Percentiles rank a stretch among this genome's conserved stretches.
These are phyloP conservation scores for Azorinus chamasolen DNA, from an alignment of 2,888 invertebrate species.

Conservation along the genomic window DNA sequence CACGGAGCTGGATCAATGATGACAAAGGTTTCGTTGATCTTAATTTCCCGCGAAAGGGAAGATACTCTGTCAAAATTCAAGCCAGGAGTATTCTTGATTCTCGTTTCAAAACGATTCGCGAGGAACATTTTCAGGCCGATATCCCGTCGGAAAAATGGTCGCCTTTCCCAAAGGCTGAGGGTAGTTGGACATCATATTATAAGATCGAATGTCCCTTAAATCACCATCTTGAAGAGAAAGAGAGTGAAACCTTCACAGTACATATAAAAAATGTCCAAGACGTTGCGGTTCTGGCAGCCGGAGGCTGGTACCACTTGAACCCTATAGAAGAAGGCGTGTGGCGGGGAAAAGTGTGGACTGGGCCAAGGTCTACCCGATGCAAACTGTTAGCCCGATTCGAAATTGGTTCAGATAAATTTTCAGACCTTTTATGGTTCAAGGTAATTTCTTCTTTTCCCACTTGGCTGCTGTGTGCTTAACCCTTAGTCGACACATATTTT, in stretches of 20 bases:
- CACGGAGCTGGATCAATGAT: conserved; percentile 51
- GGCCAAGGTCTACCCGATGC: conserved; percentile 52
- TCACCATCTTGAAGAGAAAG: conserved; percentile 50
- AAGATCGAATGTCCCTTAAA: conserved; percentile 43
- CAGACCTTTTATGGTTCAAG: conserved; percentile 58
- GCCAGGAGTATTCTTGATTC: conserved; percentile 23
- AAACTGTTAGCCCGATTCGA: conserved; percentile 54
- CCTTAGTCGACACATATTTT: too few relatives aligned
- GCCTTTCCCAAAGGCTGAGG: conserved; percentile 42
- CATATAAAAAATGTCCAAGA: conserved; percentile 48
- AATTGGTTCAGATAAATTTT: conserved; percentile 49
- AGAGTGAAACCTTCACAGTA: conserved; percentile 36
- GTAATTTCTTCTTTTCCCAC: conserved; percentile 12
- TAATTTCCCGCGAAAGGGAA: conserved; percentile 56
- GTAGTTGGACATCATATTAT: conserved; percentile 47
- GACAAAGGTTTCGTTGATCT: conserved; percentile 42
- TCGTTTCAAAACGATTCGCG: conserved; percentile 20
- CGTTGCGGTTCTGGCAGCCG: conserved; percentile 49
- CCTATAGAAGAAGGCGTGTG: conserved; percentile 30
- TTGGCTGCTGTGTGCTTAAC: too few relatives aligned
- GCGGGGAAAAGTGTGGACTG: conserved; percentile 52
- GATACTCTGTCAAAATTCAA: conserved; percentile 37
- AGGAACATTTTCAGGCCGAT: conserved; percentile 36
- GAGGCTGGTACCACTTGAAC: conserved; percentile 58
- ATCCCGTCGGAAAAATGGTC: conserved; percentile 59